phyloP scores from a whole-genome alignment of 2,888 invertebrate genomes.

The Dichetophora obliterata region DNA sequence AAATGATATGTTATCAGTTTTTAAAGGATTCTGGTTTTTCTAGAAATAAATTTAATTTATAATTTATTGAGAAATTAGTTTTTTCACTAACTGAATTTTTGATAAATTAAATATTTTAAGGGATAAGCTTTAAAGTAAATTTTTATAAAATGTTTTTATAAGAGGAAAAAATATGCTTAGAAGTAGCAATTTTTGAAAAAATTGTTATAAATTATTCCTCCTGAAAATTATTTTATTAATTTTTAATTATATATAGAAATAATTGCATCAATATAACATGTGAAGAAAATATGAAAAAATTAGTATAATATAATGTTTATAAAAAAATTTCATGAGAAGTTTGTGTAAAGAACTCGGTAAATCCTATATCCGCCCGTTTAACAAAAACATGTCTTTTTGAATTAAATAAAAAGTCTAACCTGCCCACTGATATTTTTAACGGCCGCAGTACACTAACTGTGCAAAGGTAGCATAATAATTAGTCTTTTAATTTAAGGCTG shows the following conservation, averaged over 20 bases:
- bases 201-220: constrained; percentile 71
- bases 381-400: no score
- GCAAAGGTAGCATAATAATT: constrained; percentile 86
- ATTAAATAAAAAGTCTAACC: no score
- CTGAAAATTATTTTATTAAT: constrained; percentile 69
- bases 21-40: no score
- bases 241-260: constrained; percentile 70
- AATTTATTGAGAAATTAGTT: constrained; percentile 78
- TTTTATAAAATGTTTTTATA: constrained; percentile 71
- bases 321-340: constrained; percentile 66
- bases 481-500: constrained; percentile 84
- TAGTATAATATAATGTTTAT: no score
- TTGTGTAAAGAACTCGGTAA: constrained; percentile 77
- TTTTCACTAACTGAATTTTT: constrained; percentile 68
- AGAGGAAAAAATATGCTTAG: no score
- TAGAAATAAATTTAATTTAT: no score
- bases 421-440: no score
- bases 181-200: no score
- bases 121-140: constrained; percentile 75
- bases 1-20: no score
- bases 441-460: no score
- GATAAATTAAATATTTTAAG: constrained; percentile 71
- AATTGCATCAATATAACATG: constrained; percentile 67
- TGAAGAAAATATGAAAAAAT: constrained; percentile 74
- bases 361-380: constrained; percentile 76